Conservation (phyloP, 2,888 invertebrate genomes). For the Mamestra brassicae region DNA sequence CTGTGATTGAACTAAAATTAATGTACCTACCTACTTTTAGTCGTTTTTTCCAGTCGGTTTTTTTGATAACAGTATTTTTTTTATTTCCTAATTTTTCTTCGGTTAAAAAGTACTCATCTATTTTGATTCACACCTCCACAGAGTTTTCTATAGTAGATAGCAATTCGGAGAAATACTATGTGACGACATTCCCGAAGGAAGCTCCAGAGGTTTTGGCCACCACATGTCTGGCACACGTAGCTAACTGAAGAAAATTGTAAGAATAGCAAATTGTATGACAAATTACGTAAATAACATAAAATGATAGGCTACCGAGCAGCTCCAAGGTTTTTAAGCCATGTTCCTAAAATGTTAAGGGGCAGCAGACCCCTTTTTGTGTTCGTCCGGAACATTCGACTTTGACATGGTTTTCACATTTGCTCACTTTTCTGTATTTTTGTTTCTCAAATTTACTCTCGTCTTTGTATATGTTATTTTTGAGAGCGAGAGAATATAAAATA, state of each 20-base stretch:
- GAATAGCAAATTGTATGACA: neutral
- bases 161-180: neutral
- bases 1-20: no score
- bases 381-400: conserved; percentile 34
- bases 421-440: conserved; percentile 42
- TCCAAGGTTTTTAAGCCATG: conserved; percentile 26
- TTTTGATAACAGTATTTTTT: no score
- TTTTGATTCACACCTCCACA: neutral
- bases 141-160: neutral
- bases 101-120: neutral
- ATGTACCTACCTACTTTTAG: no score
- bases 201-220: neutral
- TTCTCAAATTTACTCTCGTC: conserved; percentile 12
- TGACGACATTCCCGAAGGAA: neutral
- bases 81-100: no score
- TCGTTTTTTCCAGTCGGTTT: no score
- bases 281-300: conserved; percentile 12
- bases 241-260: conserved; percentile 7
- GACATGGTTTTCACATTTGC: conserved; percentile 60
- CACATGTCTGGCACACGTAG: neutral
- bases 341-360: conserved; percentile 36
- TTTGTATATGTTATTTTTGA: conserved; percentile 29
- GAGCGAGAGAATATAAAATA: conserved; percentile 17
- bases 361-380: conserved; percentile 46
- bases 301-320: conserved; percentile 11